phyloP scores from a whole-genome alignment of 1,140 invertebrate genomes.

The Limonius californicus region DNA sequence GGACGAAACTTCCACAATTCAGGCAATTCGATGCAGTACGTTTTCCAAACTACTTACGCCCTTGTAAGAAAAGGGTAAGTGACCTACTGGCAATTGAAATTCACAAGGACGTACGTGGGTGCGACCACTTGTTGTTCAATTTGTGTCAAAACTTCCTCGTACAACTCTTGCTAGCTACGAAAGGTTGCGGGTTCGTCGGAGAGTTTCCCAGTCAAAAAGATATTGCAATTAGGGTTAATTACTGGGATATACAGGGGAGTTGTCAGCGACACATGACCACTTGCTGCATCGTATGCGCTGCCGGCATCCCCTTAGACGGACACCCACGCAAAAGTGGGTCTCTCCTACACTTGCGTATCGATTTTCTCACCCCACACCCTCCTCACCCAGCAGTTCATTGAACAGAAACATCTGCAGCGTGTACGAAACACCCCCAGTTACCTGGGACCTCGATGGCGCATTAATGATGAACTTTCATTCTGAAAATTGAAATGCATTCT shows the following conservation, averaged over 20 bases:
- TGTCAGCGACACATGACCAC: not conserved
- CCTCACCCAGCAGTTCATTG: constrained; percentile 6
- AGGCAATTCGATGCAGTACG: no score
- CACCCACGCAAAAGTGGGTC: constrained; percentile 6
- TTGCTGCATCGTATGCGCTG: not conserved
- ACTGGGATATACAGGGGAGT: not conserved
- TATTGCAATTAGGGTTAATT: not conserved
- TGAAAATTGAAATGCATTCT: not conserved
- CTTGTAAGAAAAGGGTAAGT: constrained; percentile 3
- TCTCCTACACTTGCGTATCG: not conserved
- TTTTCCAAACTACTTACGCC: no score
- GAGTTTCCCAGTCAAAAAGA: no score
- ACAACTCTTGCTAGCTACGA: no score
- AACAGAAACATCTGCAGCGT: not conserved
- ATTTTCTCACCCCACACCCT: not conserved
- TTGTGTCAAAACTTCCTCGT: not conserved
- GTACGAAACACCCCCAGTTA: not conserved
- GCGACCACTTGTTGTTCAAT: constrained; percentile 10
- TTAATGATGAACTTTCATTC: not conserved
- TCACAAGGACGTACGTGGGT: constrained; percentile 11
- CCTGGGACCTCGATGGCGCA: constrained; percentile 4
- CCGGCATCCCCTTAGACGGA: constrained; percentile 3
- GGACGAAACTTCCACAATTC: no score
- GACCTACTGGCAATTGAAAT: constrained; percentile 4
- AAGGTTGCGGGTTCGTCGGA: no score